Evolutionary conservation across 2,888 invertebrate species (phyloP).

Genomic region (Vannuccia rotundouncinata): DNA sequence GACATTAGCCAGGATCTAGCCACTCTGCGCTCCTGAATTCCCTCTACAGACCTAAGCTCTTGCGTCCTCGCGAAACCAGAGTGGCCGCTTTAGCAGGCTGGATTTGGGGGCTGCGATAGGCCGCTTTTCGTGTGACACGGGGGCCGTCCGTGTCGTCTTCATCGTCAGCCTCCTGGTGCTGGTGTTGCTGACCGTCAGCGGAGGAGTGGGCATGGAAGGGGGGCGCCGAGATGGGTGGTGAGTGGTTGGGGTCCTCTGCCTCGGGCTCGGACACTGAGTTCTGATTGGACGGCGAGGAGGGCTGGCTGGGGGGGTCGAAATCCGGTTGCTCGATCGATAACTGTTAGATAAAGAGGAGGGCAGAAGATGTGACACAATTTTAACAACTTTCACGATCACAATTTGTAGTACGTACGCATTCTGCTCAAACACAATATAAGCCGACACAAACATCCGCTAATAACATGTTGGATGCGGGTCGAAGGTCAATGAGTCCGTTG

Average conservation of each 20-base stretch:
- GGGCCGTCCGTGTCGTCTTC: neutral
- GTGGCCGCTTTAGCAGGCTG: neutral
- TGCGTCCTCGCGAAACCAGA: neutral
- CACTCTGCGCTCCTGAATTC: too few relatives aligned
- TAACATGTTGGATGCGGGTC: too few relatives aligned
- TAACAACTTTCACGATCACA: too few relatives aligned
- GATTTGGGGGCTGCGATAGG: neutral
- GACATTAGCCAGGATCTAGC: too few relatives aligned
- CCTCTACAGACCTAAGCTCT: neutral
- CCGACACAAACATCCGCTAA: too few relatives aligned
- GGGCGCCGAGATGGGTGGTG: neutral
- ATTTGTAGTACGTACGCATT: too few relatives aligned
- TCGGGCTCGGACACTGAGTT: too few relatives aligned
- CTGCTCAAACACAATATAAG: too few relatives aligned
- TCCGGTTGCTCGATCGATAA: neutral
- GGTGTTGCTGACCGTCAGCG: neutral
- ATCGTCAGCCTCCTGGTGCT: neutral
- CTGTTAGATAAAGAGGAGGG: too few relatives aligned
- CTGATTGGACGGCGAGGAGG: neutral
- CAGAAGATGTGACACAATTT: too few relatives aligned
- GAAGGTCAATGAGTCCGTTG: too few relatives aligned
- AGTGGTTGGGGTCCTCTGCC: neutral
- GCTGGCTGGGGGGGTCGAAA: neutral
- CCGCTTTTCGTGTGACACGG: neutral
- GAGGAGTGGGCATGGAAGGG: neutral